Conservation (phyloP, 2,113 vertebrate genomes). For the Apus apus region DNA sequence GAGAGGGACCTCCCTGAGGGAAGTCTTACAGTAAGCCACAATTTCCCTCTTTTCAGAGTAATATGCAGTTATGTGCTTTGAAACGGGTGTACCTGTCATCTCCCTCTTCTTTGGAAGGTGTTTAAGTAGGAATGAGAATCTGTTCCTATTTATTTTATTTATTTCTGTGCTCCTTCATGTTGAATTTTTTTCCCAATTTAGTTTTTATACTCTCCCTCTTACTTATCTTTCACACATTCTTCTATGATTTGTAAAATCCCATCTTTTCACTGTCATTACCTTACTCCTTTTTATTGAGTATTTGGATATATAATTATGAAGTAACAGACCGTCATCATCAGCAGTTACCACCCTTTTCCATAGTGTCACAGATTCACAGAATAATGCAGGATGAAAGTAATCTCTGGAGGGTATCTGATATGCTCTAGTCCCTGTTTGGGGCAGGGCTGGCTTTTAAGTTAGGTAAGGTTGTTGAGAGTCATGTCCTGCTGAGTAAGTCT, state of each 20-base stretch:
- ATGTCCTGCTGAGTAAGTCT: neutral
- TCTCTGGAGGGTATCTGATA: neutral
- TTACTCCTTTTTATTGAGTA: neutral
- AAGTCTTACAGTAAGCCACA: neutral
- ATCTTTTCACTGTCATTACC: neutral
- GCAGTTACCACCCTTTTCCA: neutral
- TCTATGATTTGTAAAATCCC: neutral
- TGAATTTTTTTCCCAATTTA: neutral
- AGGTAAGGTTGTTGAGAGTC: neutral
- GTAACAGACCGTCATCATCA: neutral
- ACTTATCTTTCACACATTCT: neutral
- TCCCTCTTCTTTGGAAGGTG: neutral
- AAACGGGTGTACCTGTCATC: neutral
- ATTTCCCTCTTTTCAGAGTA: neutral
- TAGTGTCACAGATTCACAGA: neutral
- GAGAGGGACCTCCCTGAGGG: neutral
- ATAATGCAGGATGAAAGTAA: neutral
- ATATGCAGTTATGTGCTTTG: neutral
- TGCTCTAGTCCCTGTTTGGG: fast-evolving
- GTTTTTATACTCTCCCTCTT: neutral
- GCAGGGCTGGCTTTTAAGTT: neutral
- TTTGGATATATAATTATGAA: neutral
- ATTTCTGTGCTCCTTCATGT: neutral
- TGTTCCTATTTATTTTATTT: neutral
- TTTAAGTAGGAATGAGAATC: neutral